These are phyloP conservation scores for Spea bombifrons DNA, from an alignment of 2,113 vertebrate species.

Conservation along the genomic window DNA sequence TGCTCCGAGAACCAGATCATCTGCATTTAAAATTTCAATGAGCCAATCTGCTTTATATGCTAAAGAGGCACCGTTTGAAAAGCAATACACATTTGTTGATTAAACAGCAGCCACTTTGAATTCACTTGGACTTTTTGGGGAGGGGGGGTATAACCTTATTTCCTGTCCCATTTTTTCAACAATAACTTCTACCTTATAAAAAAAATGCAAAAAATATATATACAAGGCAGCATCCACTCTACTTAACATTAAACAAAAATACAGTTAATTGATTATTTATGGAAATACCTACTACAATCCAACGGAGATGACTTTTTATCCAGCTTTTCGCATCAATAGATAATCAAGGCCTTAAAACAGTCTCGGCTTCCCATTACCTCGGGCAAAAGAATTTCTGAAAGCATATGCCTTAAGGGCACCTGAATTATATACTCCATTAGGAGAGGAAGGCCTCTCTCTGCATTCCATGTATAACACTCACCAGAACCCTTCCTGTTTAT, in stretches of 20 bases:
- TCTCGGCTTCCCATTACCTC: conserved; percentile 97
- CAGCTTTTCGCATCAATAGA: conserved; percentile 97
- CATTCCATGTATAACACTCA: conserved; percentile 89
- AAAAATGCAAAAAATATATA: conserved; percentile 36
- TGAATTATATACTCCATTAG: conserved; percentile 99
- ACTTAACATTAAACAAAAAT: conserved; percentile 75
- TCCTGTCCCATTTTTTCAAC: conserved; percentile 56
- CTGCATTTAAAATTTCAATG: conserved; percentile 73
- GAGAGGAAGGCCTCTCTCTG: conserved; percentile 83
- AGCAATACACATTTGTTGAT: conserved; percentile 80
- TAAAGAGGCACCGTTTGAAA: conserved; percentile 64
- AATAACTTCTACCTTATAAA: conserved; percentile 59
- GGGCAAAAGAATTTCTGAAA: conserved; percentile 98
- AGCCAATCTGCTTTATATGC: conserved; percentile 75
- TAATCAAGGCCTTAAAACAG: conserved; percentile 98
- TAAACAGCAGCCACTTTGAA: conserved; percentile 83
- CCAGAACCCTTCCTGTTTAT: conserved; percentile 82
- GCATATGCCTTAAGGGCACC: conserved; percentile 94
- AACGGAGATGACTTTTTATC: conserved; percentile 95
- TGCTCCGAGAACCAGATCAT: conserved; percentile 81
- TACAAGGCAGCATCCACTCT: conserved; percentile 70
- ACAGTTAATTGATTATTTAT: conserved; percentile 99
- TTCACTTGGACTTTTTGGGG: conserved; percentile 68
- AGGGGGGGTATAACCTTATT: conserved; percentile 54
- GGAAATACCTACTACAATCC: conserved; percentile 97